These are phyloP conservation scores for Betta splendens DNA, from an alignment of 2,797 vertebrate genomes.

Conservation along the genomic window DNA sequence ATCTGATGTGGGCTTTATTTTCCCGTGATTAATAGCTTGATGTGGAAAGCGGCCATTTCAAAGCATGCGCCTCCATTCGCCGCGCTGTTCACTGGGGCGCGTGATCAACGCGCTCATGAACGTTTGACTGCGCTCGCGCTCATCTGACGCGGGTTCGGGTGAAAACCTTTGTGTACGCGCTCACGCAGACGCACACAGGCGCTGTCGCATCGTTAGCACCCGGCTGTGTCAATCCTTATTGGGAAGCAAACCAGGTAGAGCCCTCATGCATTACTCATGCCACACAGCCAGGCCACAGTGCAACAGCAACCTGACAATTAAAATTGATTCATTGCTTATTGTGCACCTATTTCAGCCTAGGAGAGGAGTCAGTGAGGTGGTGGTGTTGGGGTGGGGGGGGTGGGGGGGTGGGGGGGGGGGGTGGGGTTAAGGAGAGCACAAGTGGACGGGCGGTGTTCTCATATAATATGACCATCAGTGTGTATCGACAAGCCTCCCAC, in stretches of 20 bases:
- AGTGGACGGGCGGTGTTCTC: slow-evolving; percentile 15
- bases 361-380: neutral
- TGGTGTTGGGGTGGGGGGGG: no score
- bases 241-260: slow-evolving; percentile 60
- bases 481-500: slow-evolving; percentile 19
- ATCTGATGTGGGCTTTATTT: slow-evolving; percentile 17
- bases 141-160: slow-evolving; percentile 36
- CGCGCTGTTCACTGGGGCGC: slow-evolving; percentile 11
- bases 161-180: slow-evolving; percentile 35
- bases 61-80: neutral
- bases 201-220: slow-evolving; percentile 24
- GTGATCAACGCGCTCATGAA: slow-evolving; percentile 38
- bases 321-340: slow-evolving; percentile 59
- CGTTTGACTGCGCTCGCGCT: slow-evolving; percentile 43
- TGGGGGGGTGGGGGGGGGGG: no score
- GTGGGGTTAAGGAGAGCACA: neutral
- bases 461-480: slow-evolving; percentile 11
- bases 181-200: slow-evolving; percentile 1
- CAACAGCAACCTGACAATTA: slow-evolving; percentile 71
- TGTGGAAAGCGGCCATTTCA: slow-evolving; percentile 24
- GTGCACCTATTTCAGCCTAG: slow-evolving; percentile 27
- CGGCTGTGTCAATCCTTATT: slow-evolving; percentile 60
- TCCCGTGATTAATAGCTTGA: slow-evolving; percentile 24
- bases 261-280: slow-evolving; percentile 63
- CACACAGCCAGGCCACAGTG: slow-evolving; percentile 52